Evolutionary conservation across 2,888 invertebrate species (phyloP), one percentile per base, ranked within the genome.

Genomic region (Tuberolachnus salignus): DNA sequence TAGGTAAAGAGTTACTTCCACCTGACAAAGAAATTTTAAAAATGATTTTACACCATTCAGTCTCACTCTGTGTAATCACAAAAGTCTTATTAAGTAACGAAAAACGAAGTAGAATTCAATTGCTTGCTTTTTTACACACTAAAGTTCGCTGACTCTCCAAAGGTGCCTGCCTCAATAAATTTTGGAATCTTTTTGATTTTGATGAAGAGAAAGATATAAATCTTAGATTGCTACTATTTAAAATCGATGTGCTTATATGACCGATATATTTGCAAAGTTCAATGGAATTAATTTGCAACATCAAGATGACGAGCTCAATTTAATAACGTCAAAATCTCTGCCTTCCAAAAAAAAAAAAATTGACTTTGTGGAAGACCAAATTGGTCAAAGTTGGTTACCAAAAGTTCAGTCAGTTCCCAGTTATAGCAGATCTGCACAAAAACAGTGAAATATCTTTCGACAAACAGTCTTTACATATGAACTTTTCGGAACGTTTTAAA

Each of bases 211-310:
- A 82, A 57, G 73, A 73, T 61, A 42, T 44, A 53, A 10, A 49
- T 2, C 81, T 84, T 82, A 82, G 81, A 81, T 81, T 84, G 80
- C 83, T 84, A 19, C 82, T 71, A 81, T 83, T 81, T 82, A 83
- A 84, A 80, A 84, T 19, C 14, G 57, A 61, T 61, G 83, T 26
- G 84, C 83, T 14, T 84, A 84, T 82, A 80, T 84, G 82, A 83
- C 83, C 81, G 83, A 84, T 81, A 81, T 84, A 72, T 84, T 82
- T 82, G 83, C 82, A 83, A 82, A 72, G 63, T 81, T 82, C 57
- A 82, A 80, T 81, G 80, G 57, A 82, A 81, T 83, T 83, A 82
- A 84, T 83, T 80, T 83, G 70, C 82, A 83, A 81, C 82, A n/a
- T n/a, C n/a, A n/a, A n/a, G n/a, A n/a, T n/a, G n/a, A n/a, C n/a